Evolutionary conservation across 2,797 vertebrate species (phyloP).

Genomic region (Uromys caudimaculatus): DNA sequence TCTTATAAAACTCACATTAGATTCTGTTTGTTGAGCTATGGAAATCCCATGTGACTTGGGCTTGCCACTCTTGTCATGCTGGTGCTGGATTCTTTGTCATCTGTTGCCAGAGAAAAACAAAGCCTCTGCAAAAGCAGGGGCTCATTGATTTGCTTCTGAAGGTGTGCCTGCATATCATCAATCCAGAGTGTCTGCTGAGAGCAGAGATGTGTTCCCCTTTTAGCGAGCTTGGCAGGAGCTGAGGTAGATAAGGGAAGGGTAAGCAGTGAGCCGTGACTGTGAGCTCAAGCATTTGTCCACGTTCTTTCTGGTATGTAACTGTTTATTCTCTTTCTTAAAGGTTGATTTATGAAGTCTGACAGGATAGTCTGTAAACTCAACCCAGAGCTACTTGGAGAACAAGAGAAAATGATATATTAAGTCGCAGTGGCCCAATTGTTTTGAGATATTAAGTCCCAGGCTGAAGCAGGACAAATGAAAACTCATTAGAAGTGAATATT

Average conservation of each 20-base stretch:
- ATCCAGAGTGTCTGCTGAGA: conserved; percentile 45
- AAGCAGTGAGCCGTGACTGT: conserved; percentile 56
- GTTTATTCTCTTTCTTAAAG: conserved; percentile 61
- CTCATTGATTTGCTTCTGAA: conserved; percentile 1
- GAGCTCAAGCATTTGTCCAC: conserved; percentile 8
- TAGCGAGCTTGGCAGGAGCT: conserved; percentile 36
- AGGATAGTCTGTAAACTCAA: conserved; percentile 38
- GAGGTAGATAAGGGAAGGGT: not conserved
- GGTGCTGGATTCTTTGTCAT: not conserved
- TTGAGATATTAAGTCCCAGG: conserved; percentile 73
- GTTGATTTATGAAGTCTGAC: conserved; percentile 76
- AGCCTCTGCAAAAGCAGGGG: not conserved
- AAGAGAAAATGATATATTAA: conserved; percentile 70
- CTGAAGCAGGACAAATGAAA: conserved; percentile 69
- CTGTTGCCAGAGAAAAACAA: not conserved
- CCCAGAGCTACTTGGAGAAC: conserved; percentile 41
- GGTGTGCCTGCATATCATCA: conserved; percentile 47
- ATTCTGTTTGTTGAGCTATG: not conserved
- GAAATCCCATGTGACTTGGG: not conserved
- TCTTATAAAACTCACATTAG: not conserved
- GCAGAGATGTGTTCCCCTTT: conserved; percentile 8
- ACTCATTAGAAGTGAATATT: conserved; percentile 73
- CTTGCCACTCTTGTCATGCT: not conserved
- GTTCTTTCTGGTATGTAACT: conserved; percentile 38
- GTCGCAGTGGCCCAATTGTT: conserved; percentile 73